Conservation (phyloP, 2,113 vertebrate species). For the Willisornis vidua region DNA sequence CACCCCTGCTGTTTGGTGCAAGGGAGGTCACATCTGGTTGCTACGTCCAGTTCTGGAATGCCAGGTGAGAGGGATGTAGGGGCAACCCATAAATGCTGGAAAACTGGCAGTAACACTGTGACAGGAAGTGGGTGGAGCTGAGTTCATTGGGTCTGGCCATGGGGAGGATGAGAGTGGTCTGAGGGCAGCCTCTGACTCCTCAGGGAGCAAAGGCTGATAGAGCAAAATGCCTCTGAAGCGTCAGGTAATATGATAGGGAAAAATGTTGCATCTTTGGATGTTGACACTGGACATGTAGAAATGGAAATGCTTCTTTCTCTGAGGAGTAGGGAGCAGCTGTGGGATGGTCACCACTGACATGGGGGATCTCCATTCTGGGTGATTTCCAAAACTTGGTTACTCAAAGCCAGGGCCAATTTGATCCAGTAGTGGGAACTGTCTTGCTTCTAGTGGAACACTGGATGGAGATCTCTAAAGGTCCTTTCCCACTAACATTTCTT, state of each 20-base stretch:
- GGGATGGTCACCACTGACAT: not conserved
- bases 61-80: not conserved
- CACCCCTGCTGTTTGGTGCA: not conserved
- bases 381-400: not conserved
- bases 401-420: not conserved
- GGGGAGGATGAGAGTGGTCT: not conserved
- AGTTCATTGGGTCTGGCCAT: not conserved
- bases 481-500: not conserved
- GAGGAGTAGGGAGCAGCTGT: too few species aligned
- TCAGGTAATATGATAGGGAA: not conserved
- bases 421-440: not conserved
- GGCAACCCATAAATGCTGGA: not conserved
- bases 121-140: not conserved
- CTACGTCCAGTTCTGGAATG: not conserved
- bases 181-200: not conserved
- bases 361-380: not conserved
- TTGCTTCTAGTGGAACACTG: not conserved
- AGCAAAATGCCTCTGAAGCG: not conserved
- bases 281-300: not conserved
- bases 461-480: not conserved
- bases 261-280: not conserved
- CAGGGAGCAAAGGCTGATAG: not conserved
- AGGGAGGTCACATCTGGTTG: not conserved
- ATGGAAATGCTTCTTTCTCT: not conserved
- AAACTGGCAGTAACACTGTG: rapidly evolving